Conservation (phyloP, 2,113 vertebrate species). For the Gobiocypris rarus region DNA sequence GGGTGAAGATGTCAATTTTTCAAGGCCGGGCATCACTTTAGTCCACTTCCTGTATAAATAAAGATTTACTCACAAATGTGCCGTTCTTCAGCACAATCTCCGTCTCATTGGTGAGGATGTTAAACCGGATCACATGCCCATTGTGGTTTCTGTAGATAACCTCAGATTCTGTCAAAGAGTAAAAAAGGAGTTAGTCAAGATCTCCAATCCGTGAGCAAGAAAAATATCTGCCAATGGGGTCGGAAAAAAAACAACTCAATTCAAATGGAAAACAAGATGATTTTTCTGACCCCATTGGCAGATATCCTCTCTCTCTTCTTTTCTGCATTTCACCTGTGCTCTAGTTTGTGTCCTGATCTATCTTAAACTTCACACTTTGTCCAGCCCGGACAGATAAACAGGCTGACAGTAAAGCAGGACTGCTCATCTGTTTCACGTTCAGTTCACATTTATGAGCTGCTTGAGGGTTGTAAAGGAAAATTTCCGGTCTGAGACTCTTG, state of each 20-base stretch:
- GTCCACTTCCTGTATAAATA: no score
- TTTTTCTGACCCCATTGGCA: no score
- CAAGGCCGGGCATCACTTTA: no score
- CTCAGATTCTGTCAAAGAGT: conserved; percentile 83
- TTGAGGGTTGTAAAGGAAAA: neutral
- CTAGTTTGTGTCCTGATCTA: neutral
- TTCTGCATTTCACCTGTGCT: neutral
- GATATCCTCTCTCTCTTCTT: neutral
- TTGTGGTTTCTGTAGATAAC: conserved; percentile 92
- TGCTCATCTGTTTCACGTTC: neutral
- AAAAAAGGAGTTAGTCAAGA: neutral
- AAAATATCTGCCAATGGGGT: no score
- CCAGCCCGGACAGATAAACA: neutral
- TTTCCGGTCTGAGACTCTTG: neutral
- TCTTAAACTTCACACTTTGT: neutral
- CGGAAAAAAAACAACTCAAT: no score
- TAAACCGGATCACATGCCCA: conserved; percentile 93
- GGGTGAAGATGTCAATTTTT: no score
- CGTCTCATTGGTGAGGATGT: conserved; percentile 88
- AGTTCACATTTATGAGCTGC: conserved; percentile 20
- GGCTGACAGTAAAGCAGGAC: neutral
- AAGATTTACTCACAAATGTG: conserved; percentile 88
- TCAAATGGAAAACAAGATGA: no score
- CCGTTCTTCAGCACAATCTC: conserved; percentile 88
- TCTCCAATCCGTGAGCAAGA: no score